Base-by-base conservation (phyloP, 37 sponge, comb jelly and placozoan species). In the Bolinopsis microptera region DNA sequence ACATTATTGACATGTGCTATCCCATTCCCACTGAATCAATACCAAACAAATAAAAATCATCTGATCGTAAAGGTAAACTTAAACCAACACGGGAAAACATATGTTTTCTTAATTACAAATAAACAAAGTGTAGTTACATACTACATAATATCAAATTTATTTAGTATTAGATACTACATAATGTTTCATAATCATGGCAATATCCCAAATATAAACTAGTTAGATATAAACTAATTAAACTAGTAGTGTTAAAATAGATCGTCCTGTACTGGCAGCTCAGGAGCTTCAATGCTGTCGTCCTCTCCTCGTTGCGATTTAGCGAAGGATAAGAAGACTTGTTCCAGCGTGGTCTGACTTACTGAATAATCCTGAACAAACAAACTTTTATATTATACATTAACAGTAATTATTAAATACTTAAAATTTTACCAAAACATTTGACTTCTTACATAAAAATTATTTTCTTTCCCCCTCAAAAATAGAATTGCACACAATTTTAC, bases 301-400 rank as follows among this genome's bases (percentile, higher is more conserved):
- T 86, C 90, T 41, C 36, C 23, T 2, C 90, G 41, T 48, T 86
- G 90, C 9, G 90, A 39, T 23, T 86, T 86, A 41, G 90, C 90
- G 90, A 86, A 86, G 2, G 90, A 86, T 0, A 86, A 48, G 61
- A 86, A 86, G 34, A 96, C 98, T 82, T 98, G 97, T 32, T 98
- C 97, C 25, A 99, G 94, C 0, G 97, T 96, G 8, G 99, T 97
- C 93, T 99, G 99, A 83, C 96, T 97, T 76, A 99, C 96, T 70
- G 94, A 94, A 94, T 99, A 99, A 95, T 96, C 97, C 67, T 95
- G 77, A 26, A 98, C 95, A 67, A 77, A 93, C 32, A 98, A 76
- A 32, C 69, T 40, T 69, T n/a, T n/a, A n/a, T n/a, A n/a, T n/a
- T n/a, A n/a, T n/a, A n/a, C n/a, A n/a, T n/a, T n/a, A n/a, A n/a